Conservation (phyloP, 1,140 invertebrate genomes). For the Lasioglossum baleicum region DNA sequence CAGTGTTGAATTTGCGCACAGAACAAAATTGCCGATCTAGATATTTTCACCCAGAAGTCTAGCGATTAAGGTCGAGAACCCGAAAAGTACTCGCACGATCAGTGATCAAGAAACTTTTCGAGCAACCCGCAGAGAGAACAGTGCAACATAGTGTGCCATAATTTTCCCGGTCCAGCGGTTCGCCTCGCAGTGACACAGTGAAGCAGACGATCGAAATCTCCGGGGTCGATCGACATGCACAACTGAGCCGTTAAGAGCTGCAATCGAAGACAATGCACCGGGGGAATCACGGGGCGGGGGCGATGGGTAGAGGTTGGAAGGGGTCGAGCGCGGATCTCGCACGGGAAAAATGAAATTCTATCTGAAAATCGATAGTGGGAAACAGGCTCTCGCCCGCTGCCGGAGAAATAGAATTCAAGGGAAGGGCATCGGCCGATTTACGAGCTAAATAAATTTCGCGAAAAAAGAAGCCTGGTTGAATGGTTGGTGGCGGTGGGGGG, state of each 20-base stretch:
- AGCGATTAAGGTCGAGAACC: too few relatives aligned
- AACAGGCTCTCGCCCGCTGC: neutral
- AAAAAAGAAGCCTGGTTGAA: slow-evolving; percentile 24
- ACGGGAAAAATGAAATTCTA: neutral
- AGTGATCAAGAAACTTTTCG: too few relatives aligned
- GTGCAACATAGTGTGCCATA: neutral
- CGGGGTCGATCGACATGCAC: neutral
- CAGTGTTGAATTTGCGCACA: too few relatives aligned
- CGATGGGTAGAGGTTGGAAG: too few relatives aligned
- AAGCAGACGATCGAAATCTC: neutral
- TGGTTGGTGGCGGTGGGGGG: too few relatives aligned
- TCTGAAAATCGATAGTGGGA: neutral
- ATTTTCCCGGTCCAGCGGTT: too few relatives aligned
- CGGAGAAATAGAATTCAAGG: slow-evolving; percentile 44
- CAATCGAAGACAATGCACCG: slow-evolving; percentile 11
- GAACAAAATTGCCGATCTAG: too few relatives aligned
- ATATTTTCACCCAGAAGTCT: too few relatives aligned
- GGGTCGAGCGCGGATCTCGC: neutral
- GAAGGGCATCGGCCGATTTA: slow-evolving; percentile 48
- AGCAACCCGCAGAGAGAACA: neutral
- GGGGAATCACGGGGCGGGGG: too few relatives aligned
- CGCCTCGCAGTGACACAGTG: too few relatives aligned
- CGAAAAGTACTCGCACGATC: too few relatives aligned
- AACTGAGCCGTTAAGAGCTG: neutral
- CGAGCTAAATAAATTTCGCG: slow-evolving; percentile 61